phyloP scores from a whole-genome alignment of 2,797 vertebrate species.

The Emys orbicularis region DNA sequence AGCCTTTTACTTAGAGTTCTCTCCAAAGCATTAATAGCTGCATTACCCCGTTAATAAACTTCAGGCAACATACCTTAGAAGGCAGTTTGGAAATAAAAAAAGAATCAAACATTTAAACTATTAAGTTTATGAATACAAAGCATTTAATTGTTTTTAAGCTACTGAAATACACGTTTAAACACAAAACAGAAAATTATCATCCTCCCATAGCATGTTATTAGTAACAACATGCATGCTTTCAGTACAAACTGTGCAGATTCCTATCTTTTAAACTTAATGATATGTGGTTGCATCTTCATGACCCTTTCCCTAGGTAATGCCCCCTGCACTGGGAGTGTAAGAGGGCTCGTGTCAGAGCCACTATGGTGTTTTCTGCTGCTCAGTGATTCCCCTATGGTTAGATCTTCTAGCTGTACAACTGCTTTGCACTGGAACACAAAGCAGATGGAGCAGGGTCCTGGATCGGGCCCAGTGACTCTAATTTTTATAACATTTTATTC shows the following conservation, averaged over 20 bases:
- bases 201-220: neutral
- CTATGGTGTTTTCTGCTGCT: neutral
- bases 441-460: neutral
- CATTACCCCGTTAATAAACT: conserved; percentile 63
- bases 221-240: conserved; percentile 41
- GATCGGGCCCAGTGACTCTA: neutral
- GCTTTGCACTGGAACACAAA: neutral
- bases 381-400: neutral
- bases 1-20: conserved; percentile 29
- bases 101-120: neutral
- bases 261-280: conserved; percentile 49
- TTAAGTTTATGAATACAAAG: conserved; percentile 53
- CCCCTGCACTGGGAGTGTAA: neutral
- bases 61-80: conserved; percentile 46
- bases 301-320: neutral
- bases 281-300: neutral
- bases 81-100: conserved; percentile 63
- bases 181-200: conserved; percentile 52
- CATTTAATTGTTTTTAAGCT: conserved; percentile 63
- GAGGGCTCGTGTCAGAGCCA: neutral
- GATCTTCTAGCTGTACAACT: neutral
- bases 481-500: neutral
- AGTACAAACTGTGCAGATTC: conserved; percentile 56
- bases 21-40: conserved; percentile 7
- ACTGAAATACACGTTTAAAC: conserved; percentile 58